phyloP scores from a whole-genome alignment of 37 sponge, comb jelly and placozoan genomes.

The Crambe crambe region DNA sequence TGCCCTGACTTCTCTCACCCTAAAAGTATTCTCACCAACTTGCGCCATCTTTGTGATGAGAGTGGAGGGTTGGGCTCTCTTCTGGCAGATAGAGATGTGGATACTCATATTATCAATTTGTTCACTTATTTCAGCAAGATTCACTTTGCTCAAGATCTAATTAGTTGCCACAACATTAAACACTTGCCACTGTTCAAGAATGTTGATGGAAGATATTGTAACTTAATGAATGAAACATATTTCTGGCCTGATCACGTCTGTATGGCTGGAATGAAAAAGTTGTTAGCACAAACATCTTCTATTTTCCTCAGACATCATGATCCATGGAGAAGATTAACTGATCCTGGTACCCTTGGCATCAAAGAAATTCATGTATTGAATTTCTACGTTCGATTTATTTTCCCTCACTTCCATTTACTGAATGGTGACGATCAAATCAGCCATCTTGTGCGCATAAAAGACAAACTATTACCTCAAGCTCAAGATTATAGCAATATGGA shows the following conservation, averaged over 20 bases:
- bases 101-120: no score
- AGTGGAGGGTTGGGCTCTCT: no score
- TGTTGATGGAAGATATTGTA: no score
- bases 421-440: neutral
- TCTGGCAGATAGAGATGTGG: no score
- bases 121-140: no score
- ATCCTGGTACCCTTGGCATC: neutral
- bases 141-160: no score
- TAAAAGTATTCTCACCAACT: no score
- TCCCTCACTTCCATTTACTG: neutral
- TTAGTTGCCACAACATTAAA: no score
- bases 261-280: neutral
- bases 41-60: no score
- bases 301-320: neutral
- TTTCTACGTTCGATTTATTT: neutral
- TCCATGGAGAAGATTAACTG: neutral
- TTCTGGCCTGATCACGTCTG: conserved; percentile 1
- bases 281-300: neutral
- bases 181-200: no score
- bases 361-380: neutral
- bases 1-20: no score
- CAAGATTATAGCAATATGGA: neutral
- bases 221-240: neutral
- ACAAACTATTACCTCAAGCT: neutral
- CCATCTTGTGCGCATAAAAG: neutral